Percentiles rank a stretch among this genome's conserved stretches.
phyloP scores from a whole-genome alignment of 2,113 vertebrate genomes.

The Mirounga angustirostris region DNA sequence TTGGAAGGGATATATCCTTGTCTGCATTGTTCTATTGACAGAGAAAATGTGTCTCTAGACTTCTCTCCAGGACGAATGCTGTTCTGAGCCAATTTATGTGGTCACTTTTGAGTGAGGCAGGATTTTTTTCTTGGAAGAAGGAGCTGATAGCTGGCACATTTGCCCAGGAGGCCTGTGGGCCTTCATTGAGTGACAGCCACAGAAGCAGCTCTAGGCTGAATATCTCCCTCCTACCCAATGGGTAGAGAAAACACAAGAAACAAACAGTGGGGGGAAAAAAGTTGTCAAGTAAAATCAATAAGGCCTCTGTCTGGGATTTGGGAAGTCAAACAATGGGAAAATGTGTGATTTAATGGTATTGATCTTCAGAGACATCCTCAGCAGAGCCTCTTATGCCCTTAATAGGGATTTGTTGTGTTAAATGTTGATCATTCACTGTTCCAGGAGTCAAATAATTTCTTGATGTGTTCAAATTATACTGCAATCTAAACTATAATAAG shows the following conservation, averaged over 20 bases:
- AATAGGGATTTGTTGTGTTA: slow-evolving; percentile 27
- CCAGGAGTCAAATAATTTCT: slow-evolving; percentile 51
- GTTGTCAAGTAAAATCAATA: slow-evolving; percentile 76
- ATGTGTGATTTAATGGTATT: slow-evolving; percentile 70
- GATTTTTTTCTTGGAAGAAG: slow-evolving; percentile 15
- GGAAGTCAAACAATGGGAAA: slow-evolving; percentile 72
- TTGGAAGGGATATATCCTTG: neutral
- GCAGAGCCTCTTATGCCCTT: neutral
- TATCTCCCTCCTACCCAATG: neutral
- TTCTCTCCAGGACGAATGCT: slow-evolving; percentile 24
- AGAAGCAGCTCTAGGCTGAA: slow-evolving; percentile 52
- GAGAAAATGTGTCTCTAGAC: slow-evolving; percentile 43
- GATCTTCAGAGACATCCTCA: slow-evolving; percentile 61
- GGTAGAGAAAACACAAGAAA: slow-evolving; percentile 70
- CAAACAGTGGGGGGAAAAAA: neutral
- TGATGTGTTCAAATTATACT: slow-evolving; percentile 55
- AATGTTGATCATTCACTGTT: slow-evolving; percentile 63
- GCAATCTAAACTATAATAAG: slow-evolving; percentile 49
- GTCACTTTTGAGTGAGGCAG: slow-evolving; percentile 19
- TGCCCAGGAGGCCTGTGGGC: slow-evolving; percentile 26
- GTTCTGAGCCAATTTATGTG: slow-evolving; percentile 45
- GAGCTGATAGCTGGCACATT: neutral
- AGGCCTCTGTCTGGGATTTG: slow-evolving; percentile 62
- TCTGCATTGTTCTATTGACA: slow-evolving; percentile 20
- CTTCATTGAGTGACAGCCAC: slow-evolving; percentile 41